Evolutionary conservation across 2,797 vertebrate genomes (phyloP), one percentile per base, ranked within the genome.

Genomic region (Falco biarmicus): DNA sequence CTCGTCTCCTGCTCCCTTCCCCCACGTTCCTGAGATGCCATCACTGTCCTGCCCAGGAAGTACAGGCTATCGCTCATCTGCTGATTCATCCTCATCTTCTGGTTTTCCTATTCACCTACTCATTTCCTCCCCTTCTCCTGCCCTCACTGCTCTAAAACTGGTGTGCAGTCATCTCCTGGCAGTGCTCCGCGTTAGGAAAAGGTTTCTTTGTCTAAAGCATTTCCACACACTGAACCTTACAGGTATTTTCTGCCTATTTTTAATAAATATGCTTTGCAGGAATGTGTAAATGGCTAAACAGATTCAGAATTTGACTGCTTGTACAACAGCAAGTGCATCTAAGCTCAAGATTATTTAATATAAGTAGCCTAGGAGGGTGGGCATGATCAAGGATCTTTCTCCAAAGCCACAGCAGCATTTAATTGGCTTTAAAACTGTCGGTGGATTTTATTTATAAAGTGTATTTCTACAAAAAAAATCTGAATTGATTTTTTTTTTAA

Each of bases 11-110:
- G 0, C 57, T 89, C 45, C 61, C 75, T 93, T 95, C 61, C 39
- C 34, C 59, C 32, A 11, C 50, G 13, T 96, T 97, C 90, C 77
- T 90, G 70, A 79, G 85, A 90, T 89, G 77, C 96, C 9, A 2
- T 84, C 64, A 2, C 59, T 74, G 95, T 87, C 95, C 95, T 93
- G 92, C 96, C 95, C 95, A 92, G 95, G 95, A 97, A 96, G 84
- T 94, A 59, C 0, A 11, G 92, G 92, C 70, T 93, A 56, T 91
- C 25, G 5, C 61, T 89, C 87, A 81, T 64, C 69, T 88, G 41
- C 87, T 95, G 94, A 95, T 65, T 97, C 96, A 95, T 78, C 39
- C 34, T 78, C 41, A 5, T 63, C 50, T 71, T 59, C 31, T 5
- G 2, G 28, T 26, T 91, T 95, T 94, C 53, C 78, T 63, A 1